Conservation (phyloP, 2,113 vertebrate species). For the Cebus imitator region DNA sequence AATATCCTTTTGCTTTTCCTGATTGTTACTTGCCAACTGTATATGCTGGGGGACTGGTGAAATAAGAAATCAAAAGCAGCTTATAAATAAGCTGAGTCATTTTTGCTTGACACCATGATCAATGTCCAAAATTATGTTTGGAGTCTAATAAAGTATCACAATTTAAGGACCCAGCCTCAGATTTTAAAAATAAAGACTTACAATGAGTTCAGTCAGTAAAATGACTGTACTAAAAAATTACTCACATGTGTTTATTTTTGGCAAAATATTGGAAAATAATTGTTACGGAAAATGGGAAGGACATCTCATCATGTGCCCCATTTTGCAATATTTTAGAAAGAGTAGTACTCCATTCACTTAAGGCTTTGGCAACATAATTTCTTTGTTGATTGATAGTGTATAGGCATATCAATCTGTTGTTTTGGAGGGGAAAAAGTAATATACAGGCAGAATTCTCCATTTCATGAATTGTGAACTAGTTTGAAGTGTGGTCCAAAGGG, state of each 20-base stretch:
- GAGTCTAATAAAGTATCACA: conserved; percentile 17
- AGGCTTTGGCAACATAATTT: conserved; percentile 36
- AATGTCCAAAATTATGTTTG: conserved; percentile 51
- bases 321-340: conserved; percentile 40
- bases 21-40: conserved; percentile 41
- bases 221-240: neutral
- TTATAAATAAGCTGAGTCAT: conserved; percentile 43
- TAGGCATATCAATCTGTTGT: neutral
- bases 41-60: conserved; percentile 23
- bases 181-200: conserved; percentile 41
- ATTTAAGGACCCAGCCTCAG: conserved; percentile 35
- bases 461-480: conserved; percentile 25
- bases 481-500: conserved; percentile 71
- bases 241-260: conserved; percentile 9
- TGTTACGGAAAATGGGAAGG: neutral
- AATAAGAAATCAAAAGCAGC: conserved; percentile 32
- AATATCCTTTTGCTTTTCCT: conserved; percentile 72
- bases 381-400: conserved; percentile 20
- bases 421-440: neutral
- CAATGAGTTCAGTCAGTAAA: conserved; percentile 25
- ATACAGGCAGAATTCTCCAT: conserved; percentile 48
- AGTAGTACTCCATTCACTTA: conserved; percentile 29
- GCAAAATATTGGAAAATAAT: neutral
- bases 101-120: conserved; percentile 49
- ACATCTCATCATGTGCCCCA: conserved; percentile 11